Evolutionary conservation across 2,797 vertebrate genomes (phyloP), one percentile per base, ranked within the genome.

Genomic region (Passerculus sandwichensis): DNA sequence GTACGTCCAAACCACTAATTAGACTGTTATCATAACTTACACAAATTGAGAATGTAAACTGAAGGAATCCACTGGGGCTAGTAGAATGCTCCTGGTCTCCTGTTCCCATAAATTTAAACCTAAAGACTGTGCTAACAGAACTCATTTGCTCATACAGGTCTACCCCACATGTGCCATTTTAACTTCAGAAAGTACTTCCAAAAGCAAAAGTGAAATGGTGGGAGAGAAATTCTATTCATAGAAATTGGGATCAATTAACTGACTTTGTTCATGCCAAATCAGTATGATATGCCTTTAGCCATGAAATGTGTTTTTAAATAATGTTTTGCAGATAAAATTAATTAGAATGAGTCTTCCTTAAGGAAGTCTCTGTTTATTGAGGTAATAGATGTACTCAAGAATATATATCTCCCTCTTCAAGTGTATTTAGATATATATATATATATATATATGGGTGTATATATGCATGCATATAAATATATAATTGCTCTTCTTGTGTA

Each of bases 81-180:
- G 45, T 73, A 92, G 65, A 89, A 85, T 89, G 60, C 45, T 88
- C 22, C 69, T 92, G 73, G 72, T 80, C 64, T 96, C 60, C 88
- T 88, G 61, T 61, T 88, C 70, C 85, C 73, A 94, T 80, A 91
- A 95, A 96, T 95, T 90, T 95, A 69, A 75, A 67, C 34, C 47
- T 91, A 93, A 78, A 57, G 42, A 57, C 65, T 93, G 26, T 48
- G 71, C 72, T 86, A 87, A 70, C 53, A 95, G 75, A 91, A 85
- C 38, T 82, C 50, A 66, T 91, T 94, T 74, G 71, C 53, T 76
- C 71, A 73, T 74, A 65, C 40, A 50, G 36, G 54, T 60, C 36
- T 81, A 32, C 47, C 29, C 56, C 64, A 83, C 65, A 72, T 59
- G 50, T 91, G 78, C 13, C 87, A 38, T 40, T 92, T 93, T 94